Evolutionary conservation across 2,113 vertebrate genomes (phyloP).

Genomic region (Poecilia latipinna): DNA sequence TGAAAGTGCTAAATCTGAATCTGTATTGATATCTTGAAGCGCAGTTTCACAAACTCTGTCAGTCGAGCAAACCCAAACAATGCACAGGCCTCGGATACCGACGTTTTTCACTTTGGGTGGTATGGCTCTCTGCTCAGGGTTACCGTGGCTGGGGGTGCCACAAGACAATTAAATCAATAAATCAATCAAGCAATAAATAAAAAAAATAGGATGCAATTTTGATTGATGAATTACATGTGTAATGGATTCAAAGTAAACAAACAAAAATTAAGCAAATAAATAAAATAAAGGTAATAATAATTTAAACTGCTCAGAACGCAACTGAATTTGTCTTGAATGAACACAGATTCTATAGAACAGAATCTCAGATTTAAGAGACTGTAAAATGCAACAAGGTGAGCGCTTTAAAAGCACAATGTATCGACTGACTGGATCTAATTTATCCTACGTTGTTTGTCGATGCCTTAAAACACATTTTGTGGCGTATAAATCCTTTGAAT

Average conservation of each 20-base stretch:
- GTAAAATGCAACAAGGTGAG: too few relatives aligned
- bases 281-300: background rate
- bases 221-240: background rate
- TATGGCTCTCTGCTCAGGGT: background rate
- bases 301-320: background rate
- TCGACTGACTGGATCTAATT: too few relatives aligned
- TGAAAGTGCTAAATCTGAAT: constrained; percentile 12
- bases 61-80: background rate
- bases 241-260: background rate
- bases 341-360: background rate
- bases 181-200: background rate
- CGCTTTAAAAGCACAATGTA: too few relatives aligned
- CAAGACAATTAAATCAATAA: background rate
- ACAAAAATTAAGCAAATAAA: background rate
- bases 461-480: too few relatives aligned
- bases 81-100: background rate
- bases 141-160: background rate
- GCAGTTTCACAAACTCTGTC: background rate
- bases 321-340: background rate
- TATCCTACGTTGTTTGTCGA: too few relatives aligned
- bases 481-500: too few relatives aligned
- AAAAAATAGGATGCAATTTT: background rate
- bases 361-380: too few relatives aligned
- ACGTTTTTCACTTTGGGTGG: background rate
- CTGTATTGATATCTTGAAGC: background rate